Conservation (phyloP, 2,888 invertebrate genomes). For the Glyphotaelius pellucidus region DNA sequence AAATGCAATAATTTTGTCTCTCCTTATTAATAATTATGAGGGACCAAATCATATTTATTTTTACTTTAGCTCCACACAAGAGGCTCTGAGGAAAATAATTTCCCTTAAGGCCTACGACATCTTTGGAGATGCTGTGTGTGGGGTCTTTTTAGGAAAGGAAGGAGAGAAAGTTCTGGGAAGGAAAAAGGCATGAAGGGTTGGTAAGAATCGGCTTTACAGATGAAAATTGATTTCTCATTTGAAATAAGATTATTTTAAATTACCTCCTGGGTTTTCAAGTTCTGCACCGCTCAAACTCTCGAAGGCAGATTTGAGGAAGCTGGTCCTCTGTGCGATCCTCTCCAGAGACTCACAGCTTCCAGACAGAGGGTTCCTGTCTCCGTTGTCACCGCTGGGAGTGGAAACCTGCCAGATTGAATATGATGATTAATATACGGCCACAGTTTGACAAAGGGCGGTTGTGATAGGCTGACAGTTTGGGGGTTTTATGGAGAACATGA, state of each 20-base stretch:
- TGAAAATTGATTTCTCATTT: not conserved
- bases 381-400: conserved; percentile 89
- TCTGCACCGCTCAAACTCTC: conserved; percentile 85
- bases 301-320: conserved; percentile 82
- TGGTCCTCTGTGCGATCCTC: conserved; percentile 75
- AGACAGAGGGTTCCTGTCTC: conserved; percentile 87
- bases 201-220: not conserved
- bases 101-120: too few relatives aligned
- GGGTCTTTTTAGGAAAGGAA: too few relatives aligned
- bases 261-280: conserved; percentile 69
- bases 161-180: too few relatives aligned
- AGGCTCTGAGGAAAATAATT: too few relatives aligned
- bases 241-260: not conserved
- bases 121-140: too few relatives aligned
- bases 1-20: too few relatives aligned
- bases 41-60: too few relatives aligned
- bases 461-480: too few relatives aligned
- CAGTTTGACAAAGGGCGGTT: not conserved
- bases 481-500: too few relatives aligned
- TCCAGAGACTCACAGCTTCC: conserved; percentile 85
- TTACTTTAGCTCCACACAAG: too few relatives aligned
- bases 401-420: conserved; percentile 76
- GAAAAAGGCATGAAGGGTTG: too few relatives aligned
- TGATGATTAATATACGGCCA: conserved; percentile 19
- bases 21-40: too few relatives aligned